Base-by-base conservation (phyloP, 2,113 vertebrate species). In the Uria lomvia region DNA sequence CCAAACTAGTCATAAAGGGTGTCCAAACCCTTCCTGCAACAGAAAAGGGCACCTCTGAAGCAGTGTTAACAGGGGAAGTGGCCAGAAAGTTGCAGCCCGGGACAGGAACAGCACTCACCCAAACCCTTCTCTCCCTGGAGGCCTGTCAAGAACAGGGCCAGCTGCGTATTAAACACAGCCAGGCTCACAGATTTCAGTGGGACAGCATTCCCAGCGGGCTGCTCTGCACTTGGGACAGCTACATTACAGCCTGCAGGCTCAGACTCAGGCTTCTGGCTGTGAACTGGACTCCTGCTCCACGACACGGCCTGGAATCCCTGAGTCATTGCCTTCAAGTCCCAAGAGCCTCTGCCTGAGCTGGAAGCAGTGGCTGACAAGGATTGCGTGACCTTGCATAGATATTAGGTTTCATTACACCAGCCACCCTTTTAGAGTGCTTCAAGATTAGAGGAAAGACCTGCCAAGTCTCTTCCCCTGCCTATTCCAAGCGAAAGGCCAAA, bases 361-460 rank as follows among this genome's bases (percentile, higher is more conserved):
- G 74, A 87, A 90, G 91, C 84, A 56, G 70, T 32, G 56, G 56
- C 77, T 88, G 93, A 76, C 93, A 94, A 93, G 96, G 96, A 85
- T 88, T 86, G 71, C 16, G 8, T 92, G 96, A 96, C 94, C 96
- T 97, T 96, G 96, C 87, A 86, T 8, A 88, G 66, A 29, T 96
- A 95, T 79, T 86, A 49, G 21, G 85, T 96, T 96, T 95, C 95
- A 72, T 79, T 66, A 86, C 81, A 93, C 60, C 78, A 78, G 84
- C 52, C 89, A 79, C 81, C 34, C 81, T 94, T 72, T 68, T 13
- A 65, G 84, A 82, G 58, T 12, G 40, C 74, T 94, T 95, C 90
- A 82, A 45, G 78, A 94, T 82, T 79, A 88, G 40, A 84, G 67
- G 73, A 17, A 72, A 81, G 81, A 90, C 43, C 68, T 94, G 96